Evolutionary conservation across 2,113 vertebrate genomes (phyloP).

Genomic region (Zosterops lateralis): DNA sequence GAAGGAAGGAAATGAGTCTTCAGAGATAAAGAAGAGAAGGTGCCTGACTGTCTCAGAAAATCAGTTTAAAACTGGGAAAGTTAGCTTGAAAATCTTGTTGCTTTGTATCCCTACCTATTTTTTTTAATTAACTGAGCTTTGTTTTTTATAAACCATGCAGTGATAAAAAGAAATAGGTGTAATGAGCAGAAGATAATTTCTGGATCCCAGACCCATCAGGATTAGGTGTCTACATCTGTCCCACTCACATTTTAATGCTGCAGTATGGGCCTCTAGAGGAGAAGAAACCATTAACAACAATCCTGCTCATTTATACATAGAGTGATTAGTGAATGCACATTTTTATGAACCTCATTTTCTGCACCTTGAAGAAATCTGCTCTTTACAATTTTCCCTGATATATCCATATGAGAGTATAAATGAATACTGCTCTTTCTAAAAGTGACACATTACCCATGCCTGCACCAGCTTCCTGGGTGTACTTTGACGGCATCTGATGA

Average conservation of each 20-base stretch:
- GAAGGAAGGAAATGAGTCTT: neutral
- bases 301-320: neutral
- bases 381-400: neutral
- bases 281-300: neutral
- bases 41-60: neutral
- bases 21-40: neutral
- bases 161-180: slow-evolving; percentile 3
- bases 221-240: slow-evolving; percentile 1
- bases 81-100: neutral
- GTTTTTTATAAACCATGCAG: neutral
- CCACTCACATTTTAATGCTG: neutral
- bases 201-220: neutral
- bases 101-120: neutral
- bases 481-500: neutral
- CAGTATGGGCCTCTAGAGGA: neutral
- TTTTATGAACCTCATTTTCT: slow-evolving; percentile 25
- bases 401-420: neutral
- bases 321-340: neutral
- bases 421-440: neutral
- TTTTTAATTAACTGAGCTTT: neutral
- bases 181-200: neutral
- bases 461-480: neutral
- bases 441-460: neutral
- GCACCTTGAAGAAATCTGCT: slow-evolving; percentile 18
- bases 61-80: neutral